Conservation (phyloP, 2,113 vertebrate genomes). For the Girardinichthys multiradiatus region DNA sequence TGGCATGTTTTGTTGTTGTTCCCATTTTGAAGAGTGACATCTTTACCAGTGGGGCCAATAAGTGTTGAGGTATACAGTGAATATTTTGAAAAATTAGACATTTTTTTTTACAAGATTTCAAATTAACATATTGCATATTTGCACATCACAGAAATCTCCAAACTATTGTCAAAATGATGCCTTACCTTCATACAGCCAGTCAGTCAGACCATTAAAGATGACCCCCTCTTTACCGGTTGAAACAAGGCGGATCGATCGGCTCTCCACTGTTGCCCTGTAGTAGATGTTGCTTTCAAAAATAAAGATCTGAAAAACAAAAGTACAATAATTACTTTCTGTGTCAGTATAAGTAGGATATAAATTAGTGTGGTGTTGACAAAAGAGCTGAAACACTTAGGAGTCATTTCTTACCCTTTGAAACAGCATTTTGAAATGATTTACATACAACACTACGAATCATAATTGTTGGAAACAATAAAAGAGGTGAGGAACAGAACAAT, state of each 20-base stretch:
- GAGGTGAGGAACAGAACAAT: too few species aligned
- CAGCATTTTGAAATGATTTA: too few species aligned
- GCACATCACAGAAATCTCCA: neutral
- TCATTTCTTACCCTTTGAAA: neutral
- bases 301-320: constrained; percentile 85
- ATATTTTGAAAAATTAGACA: neutral
- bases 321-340: neutral
- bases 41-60: too few species aligned
- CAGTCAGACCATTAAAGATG: constrained; percentile 94
- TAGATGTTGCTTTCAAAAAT: constrained; percentile 99
- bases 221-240: constrained; percentile 92
- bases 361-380: neutral
- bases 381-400: neutral
- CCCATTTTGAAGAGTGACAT: too few species aligned
- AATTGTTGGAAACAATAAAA: too few species aligned
- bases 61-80: too few species aligned
- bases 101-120: neutral
- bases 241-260: constrained; percentile 91
- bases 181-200: constrained; percentile 98
- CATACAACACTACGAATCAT: too few species aligned
- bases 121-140: neutral
- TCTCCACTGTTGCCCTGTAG: constrained; percentile 89
- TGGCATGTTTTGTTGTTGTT: too few species aligned
- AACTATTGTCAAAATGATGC: too few species aligned
- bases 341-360: neutral